phyloP scores from a whole-genome alignment of 2,888 invertebrate species.

The Sarcophaga carnaria region DNA sequence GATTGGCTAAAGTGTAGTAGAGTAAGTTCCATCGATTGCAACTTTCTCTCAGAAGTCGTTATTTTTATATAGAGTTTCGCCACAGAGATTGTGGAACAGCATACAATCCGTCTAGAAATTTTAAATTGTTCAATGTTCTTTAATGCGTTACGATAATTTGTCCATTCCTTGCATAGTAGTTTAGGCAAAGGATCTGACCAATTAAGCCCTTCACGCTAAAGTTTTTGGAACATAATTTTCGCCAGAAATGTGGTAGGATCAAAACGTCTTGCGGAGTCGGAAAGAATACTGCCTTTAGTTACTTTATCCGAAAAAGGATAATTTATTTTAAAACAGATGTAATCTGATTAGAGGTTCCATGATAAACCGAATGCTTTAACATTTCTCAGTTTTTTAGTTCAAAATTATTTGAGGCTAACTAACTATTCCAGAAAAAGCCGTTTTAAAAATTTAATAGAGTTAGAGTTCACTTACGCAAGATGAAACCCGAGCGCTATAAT shows the following conservation, averaged over 20 bases:
- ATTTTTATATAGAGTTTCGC: background rate
- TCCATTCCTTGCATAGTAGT: slow-evolving; percentile 14
- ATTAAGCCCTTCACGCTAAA: slow-evolving; percentile 47
- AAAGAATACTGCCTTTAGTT: slow-evolving; percentile 14
- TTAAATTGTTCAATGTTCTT: slow-evolving; percentile 16
- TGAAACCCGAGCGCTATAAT: slow-evolving; percentile 21
- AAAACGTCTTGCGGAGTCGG: slow-evolving; percentile 9
- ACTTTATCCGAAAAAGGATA: slow-evolving; percentile 18
- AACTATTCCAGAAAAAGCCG: slow-evolving; percentile 8
- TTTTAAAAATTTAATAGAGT: slow-evolving; percentile 49
- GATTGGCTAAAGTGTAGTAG: too few relatives aligned
- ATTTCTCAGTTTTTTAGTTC: slow-evolving; percentile 25
- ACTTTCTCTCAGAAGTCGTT: too few relatives aligned
- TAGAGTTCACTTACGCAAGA: slow-evolving; percentile 34
- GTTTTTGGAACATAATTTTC: slow-evolving; percentile 50
- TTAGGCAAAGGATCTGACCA: slow-evolving; percentile 29
- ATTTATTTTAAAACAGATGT: slow-evolving; percentile 23
- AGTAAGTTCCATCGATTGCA: too few relatives aligned
- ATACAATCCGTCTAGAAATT: slow-evolving; percentile 32
- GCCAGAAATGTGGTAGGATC: slow-evolving; percentile 35
- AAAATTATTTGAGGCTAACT: background rate
- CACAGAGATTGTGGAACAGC: background rate
- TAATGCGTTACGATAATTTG: slow-evolving; percentile 32
- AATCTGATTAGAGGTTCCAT: slow-evolving; percentile 17
- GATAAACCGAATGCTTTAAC: slow-evolving; percentile 28